Evolutionary conservation across 2,888 invertebrate species (phyloP), one percentile per base, ranked within the genome.

Genomic region (Rotaria sp.): DNA sequence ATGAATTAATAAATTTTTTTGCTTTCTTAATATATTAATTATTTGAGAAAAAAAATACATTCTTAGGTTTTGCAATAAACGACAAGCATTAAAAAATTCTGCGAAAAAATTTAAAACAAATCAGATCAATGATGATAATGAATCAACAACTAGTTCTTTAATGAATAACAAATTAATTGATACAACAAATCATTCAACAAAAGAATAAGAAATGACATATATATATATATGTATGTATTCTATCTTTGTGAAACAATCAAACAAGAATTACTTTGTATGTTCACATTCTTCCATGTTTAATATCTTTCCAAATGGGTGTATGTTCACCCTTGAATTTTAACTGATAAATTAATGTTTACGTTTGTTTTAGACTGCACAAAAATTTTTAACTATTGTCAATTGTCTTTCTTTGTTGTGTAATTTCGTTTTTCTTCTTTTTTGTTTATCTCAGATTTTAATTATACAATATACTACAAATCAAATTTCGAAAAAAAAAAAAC

Each of bases 51-150:
- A 30, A 67, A 35, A 24, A n/a, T 30, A 13, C 15, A 11, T 59
- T 30, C 8, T 35, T n/a, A 80, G 80, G 80, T 98, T 98, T 92
- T 98, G 97, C 92, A 98, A 98, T 92, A 97, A 97, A 92, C 93
- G 97, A 86, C 97, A 98, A 92, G 96, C 97, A 2, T 93, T 97
- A 88, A 97, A 97, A 92, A 97, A 97, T 75, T 84, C 86, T 1
- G 74, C 85, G 45, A 86, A 86, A 75, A 86, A 86, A 55, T 55
- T 85, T 24, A 86, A 86, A 59, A 2, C 38, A 38, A 84, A 59
- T 52, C 41, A 59, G 1, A 48, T 45, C 30, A 48, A 50, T 55
- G 57, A 59, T 15, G 55, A 55, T 55, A 52, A 41, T 35, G 84
- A 84, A 35, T 50, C 80, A 45, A 45, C 80, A 5, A 45, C 26